Evolutionary conservation across 2,797 vertebrate species (phyloP).

Genomic region (Cossypha heuglini): DNA sequence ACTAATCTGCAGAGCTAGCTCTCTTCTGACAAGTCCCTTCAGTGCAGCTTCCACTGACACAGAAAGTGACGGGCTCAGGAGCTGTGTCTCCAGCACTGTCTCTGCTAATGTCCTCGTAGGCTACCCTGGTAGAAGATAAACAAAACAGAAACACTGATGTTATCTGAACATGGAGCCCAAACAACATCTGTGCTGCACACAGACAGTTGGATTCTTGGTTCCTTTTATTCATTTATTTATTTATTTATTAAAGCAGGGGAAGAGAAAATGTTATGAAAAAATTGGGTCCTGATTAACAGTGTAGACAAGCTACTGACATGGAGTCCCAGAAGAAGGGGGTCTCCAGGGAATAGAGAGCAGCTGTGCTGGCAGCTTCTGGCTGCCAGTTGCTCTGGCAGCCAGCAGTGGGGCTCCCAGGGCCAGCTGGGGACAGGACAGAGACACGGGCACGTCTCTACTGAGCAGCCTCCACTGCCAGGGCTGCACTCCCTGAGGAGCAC

Average conservation of each 20-base stretch:
- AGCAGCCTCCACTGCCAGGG: background rate
- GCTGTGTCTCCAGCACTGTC: background rate
- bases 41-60: background rate
- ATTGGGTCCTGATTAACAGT: background rate
- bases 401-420: background rate
- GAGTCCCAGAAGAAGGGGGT: background rate
- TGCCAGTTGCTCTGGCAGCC: background rate
- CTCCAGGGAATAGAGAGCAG: background rate
- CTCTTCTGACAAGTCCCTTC: conserved; percentile 26
- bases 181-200: background rate
- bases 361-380: background rate
- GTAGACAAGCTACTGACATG: background rate
- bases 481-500: accelerated
- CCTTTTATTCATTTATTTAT: background rate
- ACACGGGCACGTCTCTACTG: accelerated
- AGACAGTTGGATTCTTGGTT: background rate
- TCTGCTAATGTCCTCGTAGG: background rate
- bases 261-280: background rate
- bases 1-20: conserved; percentile 2
- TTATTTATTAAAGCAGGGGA: accelerated
- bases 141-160: background rate
- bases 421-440: background rate
- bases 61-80: conserved; percentile 28
- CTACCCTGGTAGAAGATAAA: background rate
- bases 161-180: background rate